A percentile compares a stretch with the other conserved stretches of the same genome.
Conservation (phyloP, 64 coral and sea anemone genomes). For the Anthopleura sola region DNA sequence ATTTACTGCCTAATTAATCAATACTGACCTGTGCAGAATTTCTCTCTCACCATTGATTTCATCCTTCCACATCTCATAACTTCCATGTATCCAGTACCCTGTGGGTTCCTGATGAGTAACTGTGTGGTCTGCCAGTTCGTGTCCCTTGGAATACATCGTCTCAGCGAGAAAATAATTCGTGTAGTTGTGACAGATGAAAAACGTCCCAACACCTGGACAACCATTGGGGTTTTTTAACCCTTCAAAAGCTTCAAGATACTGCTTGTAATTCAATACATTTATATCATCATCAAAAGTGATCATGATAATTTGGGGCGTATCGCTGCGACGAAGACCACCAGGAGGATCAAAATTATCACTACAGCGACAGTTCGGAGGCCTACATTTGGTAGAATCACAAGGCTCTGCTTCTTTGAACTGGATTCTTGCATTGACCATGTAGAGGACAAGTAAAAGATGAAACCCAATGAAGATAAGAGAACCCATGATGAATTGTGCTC, state of each 20-base stretch:
- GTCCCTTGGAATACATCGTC: constrained; percentile 62
- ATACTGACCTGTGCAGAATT: constrained; percentile 76
- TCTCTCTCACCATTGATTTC: constrained; percentile 69
- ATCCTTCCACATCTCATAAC: constrained; percentile 66
- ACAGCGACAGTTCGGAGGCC: constrained; percentile 59
- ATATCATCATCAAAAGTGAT: constrained; percentile 79
- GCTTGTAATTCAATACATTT: constrained; percentile 24
- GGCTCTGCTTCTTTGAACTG: constrained; percentile 34
- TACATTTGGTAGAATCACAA: constrained; percentile 51
- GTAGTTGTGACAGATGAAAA: constrained; percentile 75
- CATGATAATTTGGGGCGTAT: constrained; percentile 71
- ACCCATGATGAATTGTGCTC: neutral
- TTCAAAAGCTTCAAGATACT: constrained; percentile 56
- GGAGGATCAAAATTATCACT: constrained; percentile 69
- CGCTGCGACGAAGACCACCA: constrained; percentile 19
- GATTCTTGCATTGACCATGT: neutral
- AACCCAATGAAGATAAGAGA: neutral
- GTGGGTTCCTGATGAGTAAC: constrained; percentile 70
- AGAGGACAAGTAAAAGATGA: neutral
- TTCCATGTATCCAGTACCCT: constrained; percentile 50
- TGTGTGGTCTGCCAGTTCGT: constrained; percentile 76
- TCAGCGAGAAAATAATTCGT: constrained; percentile 73
- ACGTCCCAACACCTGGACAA: constrained; percentile 55
- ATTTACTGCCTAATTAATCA: neutral
- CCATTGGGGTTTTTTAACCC: constrained; percentile 65